Percentiles rank a stretch among this genome's conserved stretches.
These are phyloP conservation scores for Speoplatyrhinus poulsoni DNA, from an alignment of 2,113 vertebrate genomes.

Conservation along the genomic window DNA sequence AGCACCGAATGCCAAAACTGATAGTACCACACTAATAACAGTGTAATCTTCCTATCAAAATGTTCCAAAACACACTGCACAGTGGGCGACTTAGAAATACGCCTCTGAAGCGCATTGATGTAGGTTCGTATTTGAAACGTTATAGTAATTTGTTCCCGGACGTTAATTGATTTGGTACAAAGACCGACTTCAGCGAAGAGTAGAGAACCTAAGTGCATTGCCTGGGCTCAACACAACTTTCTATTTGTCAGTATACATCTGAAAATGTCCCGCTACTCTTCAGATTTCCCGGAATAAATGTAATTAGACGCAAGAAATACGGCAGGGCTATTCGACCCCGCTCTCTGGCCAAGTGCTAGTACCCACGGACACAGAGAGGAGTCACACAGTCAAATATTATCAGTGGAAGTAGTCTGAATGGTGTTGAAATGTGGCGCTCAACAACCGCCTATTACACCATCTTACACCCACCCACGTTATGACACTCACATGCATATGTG, in stretches of 20 bases:
- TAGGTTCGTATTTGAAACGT: conserved; percentile 28
- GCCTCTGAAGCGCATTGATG: conserved; percentile 33
- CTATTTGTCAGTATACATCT: background rate
- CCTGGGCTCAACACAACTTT: background rate
- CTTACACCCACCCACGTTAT: background rate
- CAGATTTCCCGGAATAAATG: background rate
- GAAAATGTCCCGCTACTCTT: background rate
- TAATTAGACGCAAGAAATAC: background rate
- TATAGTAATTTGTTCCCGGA: conserved; percentile 31
- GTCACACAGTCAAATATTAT: background rate
- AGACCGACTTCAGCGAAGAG: background rate
- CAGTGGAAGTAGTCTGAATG: background rate
- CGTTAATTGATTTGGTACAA: conserved; percentile 38
- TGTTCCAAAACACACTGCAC: conserved; percentile 47
- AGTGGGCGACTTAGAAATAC: conserved; percentile 37
- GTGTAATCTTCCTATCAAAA: conserved; percentile 60
- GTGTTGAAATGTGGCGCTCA: background rate
- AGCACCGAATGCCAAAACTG: conserved; percentile 47
- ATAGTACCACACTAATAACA: conserved; percentile 61
- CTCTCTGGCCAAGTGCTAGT: conserved; percentile 2
- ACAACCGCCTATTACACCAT: background rate
- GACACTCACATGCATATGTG: background rate
- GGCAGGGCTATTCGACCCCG: background rate
- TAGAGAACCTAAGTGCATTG: conserved; percentile 12
- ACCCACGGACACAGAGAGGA: conserved; percentile 8